Evolutionary conservation across 2,113 vertebrate species (phyloP).

Genomic region (Meles meles): DNA sequence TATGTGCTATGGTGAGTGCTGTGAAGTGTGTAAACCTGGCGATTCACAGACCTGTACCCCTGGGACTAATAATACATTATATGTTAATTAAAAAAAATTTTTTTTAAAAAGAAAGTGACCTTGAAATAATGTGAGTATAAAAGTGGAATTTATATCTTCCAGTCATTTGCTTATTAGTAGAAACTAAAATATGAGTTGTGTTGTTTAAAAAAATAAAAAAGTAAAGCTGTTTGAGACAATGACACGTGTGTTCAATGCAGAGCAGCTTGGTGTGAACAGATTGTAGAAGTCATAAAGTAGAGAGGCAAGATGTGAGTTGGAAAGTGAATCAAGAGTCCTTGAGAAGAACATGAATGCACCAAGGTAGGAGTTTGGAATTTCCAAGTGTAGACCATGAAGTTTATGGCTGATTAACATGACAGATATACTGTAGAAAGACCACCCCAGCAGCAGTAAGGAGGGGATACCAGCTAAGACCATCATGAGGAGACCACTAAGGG

Average conservation of each 20-base stretch:
- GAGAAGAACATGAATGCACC: background rate
- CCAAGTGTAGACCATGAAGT: background rate
- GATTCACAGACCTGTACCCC: no score
- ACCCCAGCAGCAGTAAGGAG: accelerated
- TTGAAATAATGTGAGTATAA: no score
- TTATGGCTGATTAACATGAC: background rate
- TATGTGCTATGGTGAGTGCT: no score
- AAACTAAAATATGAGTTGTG: no score
- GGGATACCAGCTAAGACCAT: accelerated
- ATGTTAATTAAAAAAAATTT: no score
- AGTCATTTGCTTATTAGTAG: no score
- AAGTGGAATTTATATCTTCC: no score
- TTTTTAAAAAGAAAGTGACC: no score
- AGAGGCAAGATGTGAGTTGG: background rate
- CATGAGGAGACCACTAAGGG: background rate
- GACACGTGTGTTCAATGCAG: background rate
- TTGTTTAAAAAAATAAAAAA: no score
- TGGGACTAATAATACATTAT: no score
- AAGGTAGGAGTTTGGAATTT: background rate
- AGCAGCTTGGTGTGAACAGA: background rate
- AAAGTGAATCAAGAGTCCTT: background rate
- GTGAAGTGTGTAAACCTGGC: no score
- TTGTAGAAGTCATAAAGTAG: background rate
- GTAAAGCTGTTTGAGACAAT: background rate
- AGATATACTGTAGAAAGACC: background rate